A percentile compares a stretch with the other conserved stretches of the same genome.
These are phyloP conservation scores for Margarornis squamiger DNA, from an alignment of 2,797 vertebrate species.

Conservation along the genomic window DNA sequence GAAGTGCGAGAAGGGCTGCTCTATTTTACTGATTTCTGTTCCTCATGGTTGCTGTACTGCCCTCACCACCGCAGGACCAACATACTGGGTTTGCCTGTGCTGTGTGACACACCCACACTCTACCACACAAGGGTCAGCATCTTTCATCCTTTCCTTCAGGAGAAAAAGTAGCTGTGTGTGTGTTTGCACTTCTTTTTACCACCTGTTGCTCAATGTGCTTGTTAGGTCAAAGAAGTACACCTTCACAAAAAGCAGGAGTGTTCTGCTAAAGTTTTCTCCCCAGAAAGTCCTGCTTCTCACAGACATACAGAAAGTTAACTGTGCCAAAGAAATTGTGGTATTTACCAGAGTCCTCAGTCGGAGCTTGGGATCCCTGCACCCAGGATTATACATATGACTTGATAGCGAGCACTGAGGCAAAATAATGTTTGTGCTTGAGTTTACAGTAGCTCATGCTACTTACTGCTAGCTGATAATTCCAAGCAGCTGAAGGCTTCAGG, in stretches of 20 bases:
- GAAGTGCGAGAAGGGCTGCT: not conserved
- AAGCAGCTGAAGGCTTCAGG: not conserved
- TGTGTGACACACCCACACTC: fast-evolving
- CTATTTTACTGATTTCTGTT: not conserved
- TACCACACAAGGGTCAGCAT: not conserved
- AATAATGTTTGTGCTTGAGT: not conserved
- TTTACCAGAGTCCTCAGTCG: not conserved
- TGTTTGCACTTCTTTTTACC: not conserved
- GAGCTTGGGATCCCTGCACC: not conserved
- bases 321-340: not conserved
- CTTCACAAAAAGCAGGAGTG: not conserved
- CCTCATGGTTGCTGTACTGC: not conserved
- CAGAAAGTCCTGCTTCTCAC: not conserved
- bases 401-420: not conserved
- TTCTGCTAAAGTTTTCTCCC: not conserved
- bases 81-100: not conserved
- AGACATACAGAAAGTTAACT: not conserved
- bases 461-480: not conserved
- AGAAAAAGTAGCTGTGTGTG: not conserved
- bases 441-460: not conserved
- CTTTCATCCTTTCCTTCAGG: not conserved
- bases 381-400: not conserved
- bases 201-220: not conserved
- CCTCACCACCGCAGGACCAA: not conserved
- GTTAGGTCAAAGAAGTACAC: not conserved